Conservation (phyloP, 2,797 vertebrate species). For the Pseudochromis fuscus region DNA sequence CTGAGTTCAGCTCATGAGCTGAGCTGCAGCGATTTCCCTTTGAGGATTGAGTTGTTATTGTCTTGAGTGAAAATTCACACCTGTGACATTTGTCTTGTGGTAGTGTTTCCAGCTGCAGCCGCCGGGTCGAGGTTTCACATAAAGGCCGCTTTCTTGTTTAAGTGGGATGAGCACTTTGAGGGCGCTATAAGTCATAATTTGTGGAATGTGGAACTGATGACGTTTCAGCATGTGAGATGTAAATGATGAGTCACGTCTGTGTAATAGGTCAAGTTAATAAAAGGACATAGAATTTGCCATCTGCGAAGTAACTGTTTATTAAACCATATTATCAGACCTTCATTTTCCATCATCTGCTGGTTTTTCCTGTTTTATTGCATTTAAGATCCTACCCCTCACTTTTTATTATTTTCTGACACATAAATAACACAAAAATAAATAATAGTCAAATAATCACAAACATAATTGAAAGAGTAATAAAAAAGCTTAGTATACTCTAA, state of each 20-base stretch:
- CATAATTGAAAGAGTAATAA: background rate
- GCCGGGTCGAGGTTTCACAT: constrained; percentile 60
- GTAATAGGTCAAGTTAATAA: constrained; percentile 5
- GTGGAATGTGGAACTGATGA: constrained; percentile 1
- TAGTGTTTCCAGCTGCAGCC: constrained; percentile 60
- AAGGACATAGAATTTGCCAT: background rate
- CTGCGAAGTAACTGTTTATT: no score
- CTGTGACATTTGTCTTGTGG: constrained; percentile 68
- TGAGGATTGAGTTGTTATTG: constrained; percentile 62
- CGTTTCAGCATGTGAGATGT: background rate
- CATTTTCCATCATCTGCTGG: no score
- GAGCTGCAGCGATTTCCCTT: constrained; percentile 47
- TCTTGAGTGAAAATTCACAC: constrained; percentile 66
- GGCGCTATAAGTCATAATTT: constrained; percentile 17
- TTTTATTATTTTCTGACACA: background rate
- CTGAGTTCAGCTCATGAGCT: constrained; percentile 25
- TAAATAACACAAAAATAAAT: no score
- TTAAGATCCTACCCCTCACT: no score
- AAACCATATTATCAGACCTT: no score
- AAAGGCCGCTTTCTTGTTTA: constrained; percentile 38
- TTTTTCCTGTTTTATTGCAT: no score
- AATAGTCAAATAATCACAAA: background rate
- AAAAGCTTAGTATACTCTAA: no score
- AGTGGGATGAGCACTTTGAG: constrained; percentile 26
- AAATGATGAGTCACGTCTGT: constrained; percentile 6